Evolutionary conservation across 92 coral and sea anemone genomes (phyloP), one percentile per base, ranked within the genome.

Genomic region (Zoanthus gigantus): DNA sequence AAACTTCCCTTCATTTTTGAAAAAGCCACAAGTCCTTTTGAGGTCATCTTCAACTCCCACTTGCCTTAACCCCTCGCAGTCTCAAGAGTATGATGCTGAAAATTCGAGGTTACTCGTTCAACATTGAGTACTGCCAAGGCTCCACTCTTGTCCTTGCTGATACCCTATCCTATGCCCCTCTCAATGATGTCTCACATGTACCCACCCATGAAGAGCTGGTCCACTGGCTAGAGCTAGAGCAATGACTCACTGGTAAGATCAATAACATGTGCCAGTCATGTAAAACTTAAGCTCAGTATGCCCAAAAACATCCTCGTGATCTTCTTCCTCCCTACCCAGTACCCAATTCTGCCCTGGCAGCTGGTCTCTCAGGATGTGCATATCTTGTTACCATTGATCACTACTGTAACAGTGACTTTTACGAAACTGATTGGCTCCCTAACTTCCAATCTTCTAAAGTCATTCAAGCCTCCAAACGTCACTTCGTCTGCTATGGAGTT

Each of bases 311-410:
- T 45, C 78, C 91, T 44, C 87, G 89, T 6, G 89, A 88, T 53
- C 94, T 89, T 30, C 82, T 56, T n/a, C 81, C 45, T 3, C 81
- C 81, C 32, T 76, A 44, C 44, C 56, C 81, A 44, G 81, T 76
- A 46, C 81, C 61, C 52, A 23, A 74, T 52, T 45, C 81, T 76
- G 65, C 81, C 81, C 17, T 76, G 58, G 81, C 81, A 76, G 81
- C 60, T 76, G 54, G 17, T 45, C 81, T 76, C 65, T 48, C 81
- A 34, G 63, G 81, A 17, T 73, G 31, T 85, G 31, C 87, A 9
- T 88, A 91, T 74, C 71, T 91, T 8, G 85, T 85, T 0, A 92
- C 91, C 5, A 87, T 88, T 7, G 89, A 87, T 46, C 92, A 88
- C 82, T 81, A 23, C 23, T 23, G 23, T 23, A 23, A 80, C 86